Evolutionary conservation across 2,888 invertebrate genomes (phyloP).

Genomic region (Micoletzkya japonica): DNA sequence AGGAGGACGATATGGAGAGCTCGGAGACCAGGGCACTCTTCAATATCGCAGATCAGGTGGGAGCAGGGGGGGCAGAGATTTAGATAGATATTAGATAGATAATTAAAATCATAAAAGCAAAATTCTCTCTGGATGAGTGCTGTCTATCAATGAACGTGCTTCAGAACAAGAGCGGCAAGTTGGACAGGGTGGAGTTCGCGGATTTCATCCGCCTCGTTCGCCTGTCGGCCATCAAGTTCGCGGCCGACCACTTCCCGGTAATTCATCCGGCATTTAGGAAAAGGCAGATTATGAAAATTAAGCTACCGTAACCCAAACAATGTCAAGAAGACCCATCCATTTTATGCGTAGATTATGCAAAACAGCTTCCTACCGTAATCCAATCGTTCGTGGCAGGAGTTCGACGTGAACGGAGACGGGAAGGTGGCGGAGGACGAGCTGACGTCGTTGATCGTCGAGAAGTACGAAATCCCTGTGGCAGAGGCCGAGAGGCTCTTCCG

Average conservation of each 20-base stretch:
- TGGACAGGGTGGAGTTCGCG: slow-evolving; percentile 61
- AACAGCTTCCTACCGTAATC: background rate
- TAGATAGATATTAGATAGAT: too few species aligned
- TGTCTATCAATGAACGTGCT: slow-evolving; percentile 5
- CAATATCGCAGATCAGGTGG: slow-evolving; percentile 59
- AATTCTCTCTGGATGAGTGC: background rate
- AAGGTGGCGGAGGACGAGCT: slow-evolving; percentile 56
- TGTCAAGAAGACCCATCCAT: background rate
- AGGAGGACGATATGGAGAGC: slow-evolving; percentile 59
- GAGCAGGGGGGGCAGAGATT: too few species aligned
- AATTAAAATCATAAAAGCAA: too few species aligned
- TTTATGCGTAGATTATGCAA: background rate
- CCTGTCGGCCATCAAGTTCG: slow-evolving; percentile 60
- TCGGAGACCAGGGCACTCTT: slow-evolving; percentile 56
- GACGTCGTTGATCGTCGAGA: slow-evolving; percentile 52
- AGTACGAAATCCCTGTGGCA: slow-evolving; percentile 53
- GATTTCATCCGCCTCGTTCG: slow-evolving; percentile 60
- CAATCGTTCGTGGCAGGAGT: slow-evolving; percentile 44
- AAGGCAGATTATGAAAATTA: background rate
- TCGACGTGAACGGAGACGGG: slow-evolving; percentile 55
- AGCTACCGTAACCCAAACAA: background rate
- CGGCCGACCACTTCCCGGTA: slow-evolving; percentile 59
- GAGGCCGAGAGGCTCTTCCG: slow-evolving; percentile 52
- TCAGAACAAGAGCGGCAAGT: slow-evolving; percentile 53
- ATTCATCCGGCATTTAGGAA: background rate